phyloP scores from a whole-genome alignment of 2,797 vertebrate species.

The Rhadinocentrus ornatus region DNA sequence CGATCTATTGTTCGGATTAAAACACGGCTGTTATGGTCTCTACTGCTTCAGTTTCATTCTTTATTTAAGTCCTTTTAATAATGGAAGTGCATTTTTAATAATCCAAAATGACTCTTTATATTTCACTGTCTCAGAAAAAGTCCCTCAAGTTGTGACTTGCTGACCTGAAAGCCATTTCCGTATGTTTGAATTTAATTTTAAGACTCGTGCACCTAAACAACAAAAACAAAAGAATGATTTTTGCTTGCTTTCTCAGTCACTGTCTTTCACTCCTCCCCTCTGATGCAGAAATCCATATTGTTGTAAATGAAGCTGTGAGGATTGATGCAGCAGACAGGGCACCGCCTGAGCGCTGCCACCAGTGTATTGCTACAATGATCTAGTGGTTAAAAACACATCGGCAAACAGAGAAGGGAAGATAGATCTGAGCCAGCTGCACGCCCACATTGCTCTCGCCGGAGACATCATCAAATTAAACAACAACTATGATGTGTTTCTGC shows the following conservation, averaged over 20 bases:
- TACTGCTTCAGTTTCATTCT: neutral
- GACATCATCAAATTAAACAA: slow-evolving; percentile 82
- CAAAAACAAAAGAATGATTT: slow-evolving; percentile 16
- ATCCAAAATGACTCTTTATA: neutral
- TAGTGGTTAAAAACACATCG: slow-evolving; percentile 82
- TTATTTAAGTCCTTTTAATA: too few relatives aligned
- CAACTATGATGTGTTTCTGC: slow-evolving; percentile 79
- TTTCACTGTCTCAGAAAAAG: neutral
- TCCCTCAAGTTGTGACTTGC: slow-evolving; percentile 23
- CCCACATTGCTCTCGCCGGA: slow-evolving; percentile 76
- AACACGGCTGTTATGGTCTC: neutral
- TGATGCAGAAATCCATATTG: slow-evolving; percentile 78
- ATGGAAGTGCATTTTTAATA: neutral
- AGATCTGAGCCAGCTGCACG: slow-evolving; percentile 77
- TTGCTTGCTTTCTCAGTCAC: slow-evolving; percentile 45
- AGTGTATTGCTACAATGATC: slow-evolving; percentile 81
- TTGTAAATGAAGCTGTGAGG: slow-evolving; percentile 82
- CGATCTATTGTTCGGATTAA: neutral
- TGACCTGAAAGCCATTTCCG: slow-evolving; percentile 30
- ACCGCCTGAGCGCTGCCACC: slow-evolving; percentile 73
- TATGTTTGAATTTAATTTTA: slow-evolving; percentile 40
- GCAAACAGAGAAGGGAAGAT: slow-evolving; percentile 71
- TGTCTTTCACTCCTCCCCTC: slow-evolving; percentile 66
- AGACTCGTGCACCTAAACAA: slow-evolving; percentile 39
- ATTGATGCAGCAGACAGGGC: slow-evolving; percentile 78